Base-by-base conservation (phyloP, 2,113 vertebrate species). In the Atlantisia rogersi region DNA sequence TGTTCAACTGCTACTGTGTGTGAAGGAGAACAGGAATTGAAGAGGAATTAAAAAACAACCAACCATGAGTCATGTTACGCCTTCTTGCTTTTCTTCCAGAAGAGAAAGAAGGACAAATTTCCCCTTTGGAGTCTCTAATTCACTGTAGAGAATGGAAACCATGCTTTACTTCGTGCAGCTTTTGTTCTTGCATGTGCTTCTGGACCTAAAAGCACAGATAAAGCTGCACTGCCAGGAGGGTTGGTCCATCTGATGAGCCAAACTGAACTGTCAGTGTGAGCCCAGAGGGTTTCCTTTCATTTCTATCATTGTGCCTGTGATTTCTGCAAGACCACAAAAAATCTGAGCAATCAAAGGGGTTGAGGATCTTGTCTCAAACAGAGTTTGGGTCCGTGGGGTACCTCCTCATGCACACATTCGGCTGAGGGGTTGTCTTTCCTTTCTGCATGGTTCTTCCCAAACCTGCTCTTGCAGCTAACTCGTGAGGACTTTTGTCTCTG, bases 201-300 rank as follows among this genome's bases (percentile, higher is more conserved):
- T 88, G 75, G 35, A 70, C 19, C n/a, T 52, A 59, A 74, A 18
- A 68, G 35, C 52, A 58, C 6, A 37, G 39, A 16, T 4, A 40
- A 24, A 53, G 5, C 21, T 17, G 44, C 0, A 0, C 50, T 59
- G 22, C 3, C 5, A 17, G 44, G 15, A 52, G 53, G 25, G 12
- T 37, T 78, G 22, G 12, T 60, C 17, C 15, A 6, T 56, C 73
- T 76, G 77, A 69, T 35, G 53, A 52, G 39, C 17, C 62, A 85
- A 35, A 73, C 12, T 25, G 81, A 89, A 32, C 21, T 12, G 0
- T 11, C 0, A 0, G 8, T 25, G 20, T 52, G 40, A 85, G 50
- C 35, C 15, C 6, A 10, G 44, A 79, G 32, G 84, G 53, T 75
- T 60, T 56, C 24, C 46, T 52, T 79, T 70, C 10, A 39, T 71